These are phyloP conservation scores for Urocynchramus pylzowi DNA, from an alignment of 2,113 vertebrate genomes.

Conservation along the genomic window DNA sequence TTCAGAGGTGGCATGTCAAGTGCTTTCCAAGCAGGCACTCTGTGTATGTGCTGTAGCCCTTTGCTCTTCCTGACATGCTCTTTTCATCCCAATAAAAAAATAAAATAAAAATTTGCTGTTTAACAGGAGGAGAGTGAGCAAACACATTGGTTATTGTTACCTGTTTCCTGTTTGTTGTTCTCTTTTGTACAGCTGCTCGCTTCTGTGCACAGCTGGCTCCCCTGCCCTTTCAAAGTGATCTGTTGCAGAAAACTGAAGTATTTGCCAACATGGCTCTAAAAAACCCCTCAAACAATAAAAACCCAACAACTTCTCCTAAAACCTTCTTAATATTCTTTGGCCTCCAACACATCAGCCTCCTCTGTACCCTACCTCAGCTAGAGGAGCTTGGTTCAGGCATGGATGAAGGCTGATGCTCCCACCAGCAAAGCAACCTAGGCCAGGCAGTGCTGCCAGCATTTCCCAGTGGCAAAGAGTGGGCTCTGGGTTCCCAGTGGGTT, in stretches of 20 bases:
- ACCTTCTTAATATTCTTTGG: neutral
- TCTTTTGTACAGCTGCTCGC: constrained; percentile 8
- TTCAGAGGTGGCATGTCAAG: accelerated
- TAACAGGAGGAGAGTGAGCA: neutral
- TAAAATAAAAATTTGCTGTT: neutral
- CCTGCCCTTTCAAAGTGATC: constrained; percentile 9
- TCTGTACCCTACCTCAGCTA: neutral
- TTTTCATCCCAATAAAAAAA: neutral
- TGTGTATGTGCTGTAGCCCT: neutral
- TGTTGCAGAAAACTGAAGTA: constrained; percentile 2
- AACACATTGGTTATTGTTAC: constrained; percentile 48
- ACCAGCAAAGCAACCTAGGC: neutral
- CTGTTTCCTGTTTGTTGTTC: constrained; percentile 53
- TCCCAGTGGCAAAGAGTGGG: neutral
- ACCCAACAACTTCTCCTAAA: neutral
- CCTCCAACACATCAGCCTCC: neutral
- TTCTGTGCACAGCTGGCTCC: constrained; percentile 58
- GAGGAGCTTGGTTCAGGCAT: neutral
- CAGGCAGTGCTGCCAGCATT: neutral
- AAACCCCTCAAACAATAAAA: neutral
- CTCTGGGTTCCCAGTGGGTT: neutral
- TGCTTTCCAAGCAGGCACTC: accelerated
- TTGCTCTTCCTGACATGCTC: neutral
- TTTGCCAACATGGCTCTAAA: constrained; percentile 1
- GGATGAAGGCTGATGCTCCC: neutral